Percentiles rank a stretch among this genome's conserved stretches.
These are phyloP conservation scores for Ditylenchus weischeri DNA, from an alignment of 2,888 invertebrate genomes.

Conservation along the genomic window DNA sequence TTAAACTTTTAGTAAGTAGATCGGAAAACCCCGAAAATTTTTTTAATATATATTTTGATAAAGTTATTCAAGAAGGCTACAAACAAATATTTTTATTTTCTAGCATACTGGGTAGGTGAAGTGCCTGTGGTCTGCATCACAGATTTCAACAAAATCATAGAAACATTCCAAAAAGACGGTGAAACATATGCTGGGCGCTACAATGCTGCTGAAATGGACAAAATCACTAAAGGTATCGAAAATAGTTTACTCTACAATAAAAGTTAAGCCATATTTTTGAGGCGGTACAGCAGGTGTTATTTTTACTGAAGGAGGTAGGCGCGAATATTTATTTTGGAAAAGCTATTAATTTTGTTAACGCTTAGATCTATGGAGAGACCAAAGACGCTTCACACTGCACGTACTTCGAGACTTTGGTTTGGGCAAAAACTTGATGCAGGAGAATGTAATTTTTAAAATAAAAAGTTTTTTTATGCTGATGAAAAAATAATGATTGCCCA, in stretches of 20 bases:
- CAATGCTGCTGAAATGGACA: conserved; percentile 12
- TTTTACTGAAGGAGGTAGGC: background rate
- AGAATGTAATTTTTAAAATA: conserved; percentile 14
- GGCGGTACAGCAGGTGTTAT: background rate
- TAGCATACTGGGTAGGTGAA: conserved; percentile 14
- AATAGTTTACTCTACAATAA: background rate
- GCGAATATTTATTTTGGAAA: no score
- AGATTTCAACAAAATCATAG: conserved; percentile 11
- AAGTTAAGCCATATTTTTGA: no score
- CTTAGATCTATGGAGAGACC: conserved; percentile 9
- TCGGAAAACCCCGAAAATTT: no score
- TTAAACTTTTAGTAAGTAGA: no score
- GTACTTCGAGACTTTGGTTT: conserved; percentile 21
- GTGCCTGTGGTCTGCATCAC: conserved; percentile 12
- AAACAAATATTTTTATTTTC: background rate
- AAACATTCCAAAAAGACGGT: conserved; percentile 19
- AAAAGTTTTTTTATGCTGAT: no score
- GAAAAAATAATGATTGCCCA: no score
- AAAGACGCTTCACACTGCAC: conserved; percentile 12
- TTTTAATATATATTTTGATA: background rate
- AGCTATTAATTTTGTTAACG: no score
- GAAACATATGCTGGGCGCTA: conserved; percentile 19
- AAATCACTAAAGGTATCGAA: background rate
- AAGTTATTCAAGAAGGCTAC: background rate
- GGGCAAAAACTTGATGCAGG: conserved; percentile 18